Conservation (phyloP, 1,140 invertebrate species). For the Bactericera cockerelli region DNA sequence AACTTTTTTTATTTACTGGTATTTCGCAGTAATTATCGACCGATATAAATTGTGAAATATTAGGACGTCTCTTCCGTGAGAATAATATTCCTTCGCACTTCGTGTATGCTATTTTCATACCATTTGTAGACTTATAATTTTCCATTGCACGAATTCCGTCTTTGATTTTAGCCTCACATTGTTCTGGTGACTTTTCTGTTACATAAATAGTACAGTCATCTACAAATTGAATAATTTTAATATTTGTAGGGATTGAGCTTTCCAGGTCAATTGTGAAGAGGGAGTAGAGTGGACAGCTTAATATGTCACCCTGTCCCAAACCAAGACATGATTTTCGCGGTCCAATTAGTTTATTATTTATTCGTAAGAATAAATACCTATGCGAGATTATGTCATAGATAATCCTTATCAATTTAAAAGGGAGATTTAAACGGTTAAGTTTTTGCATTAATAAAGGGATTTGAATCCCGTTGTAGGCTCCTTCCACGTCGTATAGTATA, state of each 20-base stretch:
- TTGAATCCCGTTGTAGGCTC: background rate
- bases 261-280: background rate
- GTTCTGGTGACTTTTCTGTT: background rate
- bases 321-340: background rate
- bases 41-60: background rate
- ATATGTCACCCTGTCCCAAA: no score
- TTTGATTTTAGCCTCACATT: background rate
- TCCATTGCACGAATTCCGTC: background rate
- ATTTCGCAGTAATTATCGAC: background rate
- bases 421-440: background rate
- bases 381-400: background rate
- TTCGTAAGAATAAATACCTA: background rate
- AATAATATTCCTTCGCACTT: background rate
- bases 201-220: background rate
- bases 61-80: background rate
- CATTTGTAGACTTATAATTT: background rate
- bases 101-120: background rate
- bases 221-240: background rate
- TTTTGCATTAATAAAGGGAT: background rate
- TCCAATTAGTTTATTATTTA: background rate
- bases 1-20: background rate
- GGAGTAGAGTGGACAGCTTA: background rate
- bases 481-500: background rate
- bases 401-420: background rate
- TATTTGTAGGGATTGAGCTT: background rate